Percentiles rank a stretch among this genome's conserved stretches.
Evolutionary conservation across 2,797 vertebrate species (phyloP).

Genomic region (Scolopax rusticola): DNA sequence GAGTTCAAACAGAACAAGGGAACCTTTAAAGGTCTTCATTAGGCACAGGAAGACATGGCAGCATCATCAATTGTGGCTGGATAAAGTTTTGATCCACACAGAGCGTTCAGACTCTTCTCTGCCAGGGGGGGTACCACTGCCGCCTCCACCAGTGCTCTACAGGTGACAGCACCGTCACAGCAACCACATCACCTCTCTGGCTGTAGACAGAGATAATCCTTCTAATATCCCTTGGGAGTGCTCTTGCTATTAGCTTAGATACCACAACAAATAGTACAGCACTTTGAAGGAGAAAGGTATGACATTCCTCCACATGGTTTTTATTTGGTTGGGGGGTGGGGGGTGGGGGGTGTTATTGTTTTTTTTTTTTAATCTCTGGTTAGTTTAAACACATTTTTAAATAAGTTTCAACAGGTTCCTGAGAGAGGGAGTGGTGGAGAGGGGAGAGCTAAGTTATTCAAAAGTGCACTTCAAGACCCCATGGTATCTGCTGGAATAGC

Average conservation of each 20-base stretch:
- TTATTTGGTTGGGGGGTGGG: no score
- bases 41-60: accelerated
- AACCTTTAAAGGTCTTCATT: background rate
- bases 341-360: no score
- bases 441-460: background rate
- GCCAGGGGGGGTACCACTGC: accelerated
- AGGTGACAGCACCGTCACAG: background rate
- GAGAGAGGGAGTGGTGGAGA: background rate
- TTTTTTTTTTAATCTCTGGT: background rate
- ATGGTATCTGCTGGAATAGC: background rate
- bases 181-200: accelerated
- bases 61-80: background rate
- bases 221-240: background rate
- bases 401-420: background rate
- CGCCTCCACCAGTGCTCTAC: background rate
- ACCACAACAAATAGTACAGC: background rate
- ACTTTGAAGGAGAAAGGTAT: background rate
- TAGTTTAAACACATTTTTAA: background rate
- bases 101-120: background rate
- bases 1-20: background rate
- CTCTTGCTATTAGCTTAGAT: background rate
- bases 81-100: background rate
- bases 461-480: background rate
- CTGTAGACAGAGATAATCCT: background rate
- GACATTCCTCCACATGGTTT: background rate